Base-by-base conservation (phyloP, 2,797 vertebrate species). In the Brachyrhaphis roseni region DNA sequence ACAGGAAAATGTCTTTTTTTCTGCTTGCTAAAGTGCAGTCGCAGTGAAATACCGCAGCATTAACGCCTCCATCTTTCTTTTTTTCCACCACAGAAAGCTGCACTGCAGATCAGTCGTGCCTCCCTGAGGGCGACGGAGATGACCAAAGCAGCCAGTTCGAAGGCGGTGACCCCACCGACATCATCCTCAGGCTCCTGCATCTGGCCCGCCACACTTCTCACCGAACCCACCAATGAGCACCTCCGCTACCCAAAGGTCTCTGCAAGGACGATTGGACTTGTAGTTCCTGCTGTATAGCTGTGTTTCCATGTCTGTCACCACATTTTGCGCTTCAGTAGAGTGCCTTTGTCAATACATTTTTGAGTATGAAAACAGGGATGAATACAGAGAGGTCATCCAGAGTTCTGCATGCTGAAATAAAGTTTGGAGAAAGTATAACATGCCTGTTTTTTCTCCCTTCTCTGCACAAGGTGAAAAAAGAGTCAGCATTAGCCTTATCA, bases 171-270 rank as follows among this genome's bases (percentile, higher is more conserved):
- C 86, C 93, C 1, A 41, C 81, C 46, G 94, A 94, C 87, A 87
- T 95, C 87, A 87, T 96, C 82, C 86, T 94, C 64, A 94, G 88
- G 91, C 91, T 96, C 66, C 90, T 96, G 74, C 94, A 93, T 78
- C 82, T 94, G 90, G 90, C 84, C 6, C 85, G 89, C 80, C 94
- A 91, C 86, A 79, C 79, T 31, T 87, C 91, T 80, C 93, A 93
- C 87, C 90, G 91, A 88, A 77, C 88, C 72, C 91, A 91, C 90
- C 91, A 95, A 92, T 95, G 90, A 93, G 84, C 87, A 41, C 73
- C 85, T 78, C 1, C 75, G 10, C 41, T 46, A 13, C 68, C 43
- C 2, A 70, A 77, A 62, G 41, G 74, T 78, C 76, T 31, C 34
- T 28, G 75, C 80, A 62, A 70, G 76, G 75, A 80, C 55, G 31